Percentiles rank a stretch among this genome's conserved stretches.
These are phyloP conservation scores for Ricordea florida DNA, from an alignment of 92 coral and sea anemone species.

Conservation along the genomic window DNA sequence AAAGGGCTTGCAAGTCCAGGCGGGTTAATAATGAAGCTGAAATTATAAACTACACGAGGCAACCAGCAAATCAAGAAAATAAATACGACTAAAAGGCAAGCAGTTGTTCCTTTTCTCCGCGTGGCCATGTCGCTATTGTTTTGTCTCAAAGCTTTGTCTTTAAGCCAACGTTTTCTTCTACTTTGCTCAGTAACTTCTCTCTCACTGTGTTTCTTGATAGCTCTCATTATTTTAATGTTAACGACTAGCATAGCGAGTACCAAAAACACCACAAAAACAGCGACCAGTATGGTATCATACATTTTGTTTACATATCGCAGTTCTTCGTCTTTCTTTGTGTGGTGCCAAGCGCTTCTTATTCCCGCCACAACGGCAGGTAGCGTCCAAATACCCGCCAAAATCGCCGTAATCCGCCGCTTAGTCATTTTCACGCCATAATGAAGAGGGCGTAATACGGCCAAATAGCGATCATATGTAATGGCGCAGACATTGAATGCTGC, in stretches of 20 bases:
- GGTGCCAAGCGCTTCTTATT: conserved; percentile 26
- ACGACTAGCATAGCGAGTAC: conserved; percentile 14
- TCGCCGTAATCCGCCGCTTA: conserved; percentile 27
- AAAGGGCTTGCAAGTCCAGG: conserved; percentile 38
- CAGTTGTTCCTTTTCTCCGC: conserved; percentile 47
- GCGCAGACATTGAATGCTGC: conserved; percentile 64
- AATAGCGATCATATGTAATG: conserved; percentile 64
- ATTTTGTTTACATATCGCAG: conserved; percentile 13
- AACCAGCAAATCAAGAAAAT: conserved; percentile 66
- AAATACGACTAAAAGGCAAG: conserved; percentile 55
- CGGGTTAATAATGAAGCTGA: conserved; percentile 31
- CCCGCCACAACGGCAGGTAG: conserved; percentile 35
- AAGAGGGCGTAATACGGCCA: conserved; percentile 72
- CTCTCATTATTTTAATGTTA: conserved; percentile 44
- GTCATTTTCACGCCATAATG: conserved; percentile 65
- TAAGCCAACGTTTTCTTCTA: not conserved
- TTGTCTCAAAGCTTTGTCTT: not conserved
- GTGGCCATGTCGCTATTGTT: not conserved
- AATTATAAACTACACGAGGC: conserved; percentile 55
- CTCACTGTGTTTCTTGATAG: conserved; percentile 34
- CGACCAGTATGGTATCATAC: conserved; percentile 7
- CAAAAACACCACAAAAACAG: conserved; percentile 20
- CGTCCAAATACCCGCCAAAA: conserved; percentile 58
- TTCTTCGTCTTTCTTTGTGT: conserved; percentile 2
- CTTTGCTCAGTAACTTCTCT: conserved; percentile 18